These are phyloP conservation scores for Gobiocypris rarus DNA, from an alignment of 2,113 vertebrate species.

Conservation along the genomic window DNA sequence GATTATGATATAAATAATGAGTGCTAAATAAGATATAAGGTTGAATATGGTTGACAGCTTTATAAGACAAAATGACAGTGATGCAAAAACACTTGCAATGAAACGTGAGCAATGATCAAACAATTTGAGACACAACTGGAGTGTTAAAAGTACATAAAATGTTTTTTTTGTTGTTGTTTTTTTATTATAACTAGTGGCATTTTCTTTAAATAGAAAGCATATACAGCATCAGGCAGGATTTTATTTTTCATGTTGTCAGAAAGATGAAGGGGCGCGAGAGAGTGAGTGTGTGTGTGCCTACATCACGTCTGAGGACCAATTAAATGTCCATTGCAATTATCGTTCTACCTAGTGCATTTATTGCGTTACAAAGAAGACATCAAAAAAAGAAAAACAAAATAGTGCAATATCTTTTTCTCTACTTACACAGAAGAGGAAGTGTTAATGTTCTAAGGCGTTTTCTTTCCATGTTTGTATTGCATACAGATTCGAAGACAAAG, in stretches of 20 bases:
- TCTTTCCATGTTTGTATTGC: constrained; percentile 80
- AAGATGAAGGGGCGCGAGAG: constrained; percentile 68
- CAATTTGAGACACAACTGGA: constrained; percentile 15
- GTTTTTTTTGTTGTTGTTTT: constrained; percentile 60
- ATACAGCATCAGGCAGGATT: constrained; percentile 81
- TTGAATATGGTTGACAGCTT: too few relatives aligned
- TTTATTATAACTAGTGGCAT: constrained; percentile 74
- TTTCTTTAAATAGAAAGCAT: constrained; percentile 81
- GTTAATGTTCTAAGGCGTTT: constrained; percentile 79
- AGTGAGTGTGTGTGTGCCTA: constrained; percentile 59
- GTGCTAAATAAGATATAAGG: too few relatives aligned
- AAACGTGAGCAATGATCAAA: not conserved
- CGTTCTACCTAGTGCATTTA: constrained; percentile 81
- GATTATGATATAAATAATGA: too few relatives aligned
- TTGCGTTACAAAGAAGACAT: constrained; percentile 82
- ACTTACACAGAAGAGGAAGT: constrained; percentile 78
- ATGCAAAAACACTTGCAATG: not conserved
- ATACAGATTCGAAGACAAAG: constrained; percentile 78
- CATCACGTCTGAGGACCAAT: constrained; percentile 72
- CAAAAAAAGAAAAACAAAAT: constrained; percentile 61
- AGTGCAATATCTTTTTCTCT: constrained; percentile 73
- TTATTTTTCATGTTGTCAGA: constrained; percentile 67
- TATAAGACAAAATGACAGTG: too few relatives aligned
- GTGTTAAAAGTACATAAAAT: constrained; percentile 80
- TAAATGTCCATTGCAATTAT: constrained; percentile 70